Percentiles rank a stretch among this genome's conserved stretches.
phyloP scores from a whole-genome alignment of 2,113 vertebrate species.

The Strix aluco region DNA sequence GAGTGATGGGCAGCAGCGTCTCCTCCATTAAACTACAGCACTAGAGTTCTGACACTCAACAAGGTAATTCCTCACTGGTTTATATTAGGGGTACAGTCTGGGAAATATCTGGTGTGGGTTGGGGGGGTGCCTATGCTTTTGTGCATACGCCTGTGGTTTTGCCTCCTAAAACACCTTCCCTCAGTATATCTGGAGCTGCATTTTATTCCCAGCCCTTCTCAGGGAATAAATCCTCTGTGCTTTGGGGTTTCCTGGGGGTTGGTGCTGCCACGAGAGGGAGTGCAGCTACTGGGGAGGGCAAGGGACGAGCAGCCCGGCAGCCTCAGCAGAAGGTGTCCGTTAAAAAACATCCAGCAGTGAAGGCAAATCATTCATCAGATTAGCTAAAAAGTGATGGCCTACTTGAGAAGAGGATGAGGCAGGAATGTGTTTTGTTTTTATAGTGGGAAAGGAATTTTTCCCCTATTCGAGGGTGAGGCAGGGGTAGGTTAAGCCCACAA shows the following conservation, averaged over 20 bases:
- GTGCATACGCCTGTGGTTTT: background rate
- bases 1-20: background rate
- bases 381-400: background rate
- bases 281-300: background rate
- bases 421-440: background rate
- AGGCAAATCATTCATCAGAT: background rate
- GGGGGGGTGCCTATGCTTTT: background rate
- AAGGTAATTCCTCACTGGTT: background rate
- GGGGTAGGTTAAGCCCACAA: background rate
- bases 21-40: background rate
- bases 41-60: background rate
- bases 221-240: background rate
- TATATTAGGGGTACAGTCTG: background rate
- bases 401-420: background rate
- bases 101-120: background rate
- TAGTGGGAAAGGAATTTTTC: background rate
- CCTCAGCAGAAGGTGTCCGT: background rate
- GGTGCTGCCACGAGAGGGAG: background rate
- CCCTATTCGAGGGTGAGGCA: background rate
- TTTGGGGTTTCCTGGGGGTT: background rate
- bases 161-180: background rate
- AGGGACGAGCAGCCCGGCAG: background rate
- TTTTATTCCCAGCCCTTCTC: rapidly evolving
- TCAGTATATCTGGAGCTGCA: background rate
- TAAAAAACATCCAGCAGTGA: background rate